Evolutionary conservation across 1,140 invertebrate genomes (phyloP).

Genomic region (Heliconius nattereri): DNA sequence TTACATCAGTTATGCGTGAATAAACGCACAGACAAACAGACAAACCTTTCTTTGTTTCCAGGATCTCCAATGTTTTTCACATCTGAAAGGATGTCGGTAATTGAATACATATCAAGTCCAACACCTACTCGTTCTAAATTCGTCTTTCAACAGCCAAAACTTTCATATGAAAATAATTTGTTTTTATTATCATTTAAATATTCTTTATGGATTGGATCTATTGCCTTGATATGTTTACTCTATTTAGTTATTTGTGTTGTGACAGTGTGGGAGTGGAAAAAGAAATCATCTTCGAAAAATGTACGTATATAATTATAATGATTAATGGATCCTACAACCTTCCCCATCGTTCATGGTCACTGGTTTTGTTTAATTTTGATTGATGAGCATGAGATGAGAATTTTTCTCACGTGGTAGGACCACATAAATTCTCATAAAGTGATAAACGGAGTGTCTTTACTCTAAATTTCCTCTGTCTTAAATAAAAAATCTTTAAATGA

Average conservation of each 20-base stretch:
- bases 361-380: too few species aligned
- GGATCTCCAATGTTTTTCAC: constrained; percentile 84
- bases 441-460: too few species aligned
- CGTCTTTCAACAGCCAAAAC: constrained; percentile 84
- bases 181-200: constrained; percentile 83
- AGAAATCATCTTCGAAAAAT: constrained; percentile 16
- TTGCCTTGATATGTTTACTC: constrained; percentile 75
- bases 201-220: constrained; percentile 82
- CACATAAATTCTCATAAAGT: too few species aligned
- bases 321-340: background rate
- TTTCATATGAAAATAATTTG: constrained; percentile 85
- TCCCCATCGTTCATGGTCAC: too few species aligned
- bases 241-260: constrained; percentile 68
- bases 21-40: too few species aligned
- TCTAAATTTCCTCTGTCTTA: too few species aligned
- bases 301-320: constrained; percentile 4
- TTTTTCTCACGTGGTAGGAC: too few species aligned
- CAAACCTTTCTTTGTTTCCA: constrained; percentile 37
- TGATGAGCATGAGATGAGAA: too few species aligned
- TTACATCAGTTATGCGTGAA: too few species aligned
- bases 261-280: constrained; percentile 74
- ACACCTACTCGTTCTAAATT: constrained; percentile 83
- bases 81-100: constrained; percentile 81
- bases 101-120: constrained; percentile 84
- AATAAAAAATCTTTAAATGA: too few species aligned